Conservation (phyloP, 1,140 invertebrate species). For the Cryptotermes secundus region DNA sequence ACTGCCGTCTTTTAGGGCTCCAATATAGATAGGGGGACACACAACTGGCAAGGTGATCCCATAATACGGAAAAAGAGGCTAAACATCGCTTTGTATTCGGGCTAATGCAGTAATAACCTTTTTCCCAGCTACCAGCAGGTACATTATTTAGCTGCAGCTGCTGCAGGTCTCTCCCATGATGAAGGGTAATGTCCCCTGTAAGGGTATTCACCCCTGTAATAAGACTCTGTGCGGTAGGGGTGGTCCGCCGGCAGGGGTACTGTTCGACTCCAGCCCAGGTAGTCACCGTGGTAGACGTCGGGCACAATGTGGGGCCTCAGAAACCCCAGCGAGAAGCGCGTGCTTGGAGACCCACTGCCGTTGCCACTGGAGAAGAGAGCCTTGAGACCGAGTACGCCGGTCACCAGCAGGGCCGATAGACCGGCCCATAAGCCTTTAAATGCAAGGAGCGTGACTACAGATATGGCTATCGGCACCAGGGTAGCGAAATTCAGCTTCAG, state of each 20-base stretch:
- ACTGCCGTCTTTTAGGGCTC: no score
- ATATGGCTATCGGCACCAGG: constrained; percentile 61
- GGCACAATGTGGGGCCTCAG: constrained; percentile 21
- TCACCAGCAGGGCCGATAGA: constrained; percentile 60
- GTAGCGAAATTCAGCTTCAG: constrained; percentile 64
- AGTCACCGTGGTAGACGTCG: constrained; percentile 26
- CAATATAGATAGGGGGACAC: no score
- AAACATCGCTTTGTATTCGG: no score
- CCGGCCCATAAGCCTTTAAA: constrained; percentile 64
- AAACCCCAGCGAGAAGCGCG: constrained; percentile 23
- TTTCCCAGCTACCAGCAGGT: no score
- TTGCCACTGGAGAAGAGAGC: constrained; percentile 46
- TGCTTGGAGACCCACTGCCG: constrained; percentile 6
- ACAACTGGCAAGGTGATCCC: no score
- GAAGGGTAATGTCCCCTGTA: constrained; percentile 21
- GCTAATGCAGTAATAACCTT: no score
- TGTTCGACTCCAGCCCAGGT: constrained; percentile 29
- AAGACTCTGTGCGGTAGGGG: background rate
- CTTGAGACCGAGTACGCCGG: constrained; percentile 55
- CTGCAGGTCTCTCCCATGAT: background rate
- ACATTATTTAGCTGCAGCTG: background rate
- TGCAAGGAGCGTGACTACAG: constrained; percentile 59
- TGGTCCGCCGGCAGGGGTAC: background rate
- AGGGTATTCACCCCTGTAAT: background rate
- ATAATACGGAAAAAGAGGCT: no score